Evolutionary conservation across 2,888 invertebrate genomes (phyloP).

Genomic region (Drosophila neotestacea): DNA sequence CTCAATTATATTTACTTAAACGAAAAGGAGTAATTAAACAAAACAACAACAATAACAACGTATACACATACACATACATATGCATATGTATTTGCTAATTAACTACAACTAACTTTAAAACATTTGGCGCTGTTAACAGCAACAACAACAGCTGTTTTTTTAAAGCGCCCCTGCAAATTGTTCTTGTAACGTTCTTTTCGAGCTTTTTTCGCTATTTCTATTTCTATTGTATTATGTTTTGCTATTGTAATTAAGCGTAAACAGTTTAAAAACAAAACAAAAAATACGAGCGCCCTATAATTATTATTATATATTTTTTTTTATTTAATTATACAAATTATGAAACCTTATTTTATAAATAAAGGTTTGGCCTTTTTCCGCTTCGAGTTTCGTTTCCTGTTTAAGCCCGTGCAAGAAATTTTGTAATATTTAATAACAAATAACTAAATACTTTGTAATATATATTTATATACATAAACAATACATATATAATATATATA

Average conservation of each 20-base stretch:
- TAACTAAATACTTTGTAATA: conserved; percentile 62
- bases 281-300: conserved; percentile 9
- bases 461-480: conserved; percentile 44
- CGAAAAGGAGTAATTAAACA: conserved; percentile 44
- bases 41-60: conserved; percentile 21
- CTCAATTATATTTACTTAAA: conserved; percentile 47
- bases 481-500: conserved; percentile 41
- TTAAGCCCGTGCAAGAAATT: conserved; percentile 27
- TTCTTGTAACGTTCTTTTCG: conserved; percentile 54
- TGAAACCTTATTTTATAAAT: conserved; percentile 84
- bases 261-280: conserved; percentile 22
- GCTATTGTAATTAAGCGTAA: conserved; percentile 61
- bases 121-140: conserved; percentile 29
- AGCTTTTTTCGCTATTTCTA: conserved; percentile 49
- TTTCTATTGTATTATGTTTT: conserved; percentile 53
- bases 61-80: conserved; percentile 11
- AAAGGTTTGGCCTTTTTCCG: conserved; percentile 71
- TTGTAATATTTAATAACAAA: conserved; percentile 54
- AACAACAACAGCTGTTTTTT: conserved; percentile 21
- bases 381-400: conserved; percentile 42
- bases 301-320: conserved; percentile 35
- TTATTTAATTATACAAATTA: conserved; percentile 54
- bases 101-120: conserved; percentile 41
- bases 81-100: conserved; percentile 53
- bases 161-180: conserved; percentile 21